These are phyloP conservation scores for Euura lappo DNA, from an alignment of 1,140 invertebrate genomes.

Conservation along the genomic window DNA sequence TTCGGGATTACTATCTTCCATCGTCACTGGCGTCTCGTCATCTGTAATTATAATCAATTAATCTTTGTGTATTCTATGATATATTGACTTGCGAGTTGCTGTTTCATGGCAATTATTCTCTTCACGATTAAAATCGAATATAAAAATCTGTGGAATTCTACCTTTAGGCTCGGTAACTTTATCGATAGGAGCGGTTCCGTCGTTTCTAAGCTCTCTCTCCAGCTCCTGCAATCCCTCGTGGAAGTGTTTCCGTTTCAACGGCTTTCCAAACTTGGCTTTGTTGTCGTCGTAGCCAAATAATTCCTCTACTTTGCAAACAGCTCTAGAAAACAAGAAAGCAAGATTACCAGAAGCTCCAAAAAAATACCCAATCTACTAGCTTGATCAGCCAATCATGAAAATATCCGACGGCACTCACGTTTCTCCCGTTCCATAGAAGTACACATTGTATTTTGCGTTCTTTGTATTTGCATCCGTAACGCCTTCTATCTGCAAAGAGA, in stretches of 20 bases:
- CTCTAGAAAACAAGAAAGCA: constrained; percentile 41
- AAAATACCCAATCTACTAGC: not conserved
- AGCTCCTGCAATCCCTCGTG: constrained; percentile 73
- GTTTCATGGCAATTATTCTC: not conserved
- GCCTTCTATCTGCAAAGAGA: constrained; percentile 73
- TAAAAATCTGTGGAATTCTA: not conserved
- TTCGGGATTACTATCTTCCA: not conserved
- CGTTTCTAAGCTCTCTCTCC: constrained; percentile 56
- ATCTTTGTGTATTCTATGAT: not conserved
- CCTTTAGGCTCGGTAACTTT: not conserved
- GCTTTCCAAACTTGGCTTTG: constrained; percentile 72
- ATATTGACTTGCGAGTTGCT: not conserved
- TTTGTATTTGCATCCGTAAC: constrained; percentile 73
- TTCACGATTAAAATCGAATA: too few relatives aligned
- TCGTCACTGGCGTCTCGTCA: not conserved
- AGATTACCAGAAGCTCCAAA: constrained; percentile 20
- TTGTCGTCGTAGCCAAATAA: constrained; percentile 64
- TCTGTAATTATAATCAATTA: not conserved
- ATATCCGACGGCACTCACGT: constrained; percentile 69
- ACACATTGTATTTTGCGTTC: constrained; percentile 85
- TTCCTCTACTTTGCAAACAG: constrained; percentile 61
- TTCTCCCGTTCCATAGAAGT: constrained; percentile 95
- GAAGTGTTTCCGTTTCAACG: constrained; percentile 68
- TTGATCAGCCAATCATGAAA: too few relatives aligned
- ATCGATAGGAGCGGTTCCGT: constrained; percentile 27